phyloP scores from a whole-genome alignment of 2,888 invertebrate species.

The Cordilura impudica region DNA sequence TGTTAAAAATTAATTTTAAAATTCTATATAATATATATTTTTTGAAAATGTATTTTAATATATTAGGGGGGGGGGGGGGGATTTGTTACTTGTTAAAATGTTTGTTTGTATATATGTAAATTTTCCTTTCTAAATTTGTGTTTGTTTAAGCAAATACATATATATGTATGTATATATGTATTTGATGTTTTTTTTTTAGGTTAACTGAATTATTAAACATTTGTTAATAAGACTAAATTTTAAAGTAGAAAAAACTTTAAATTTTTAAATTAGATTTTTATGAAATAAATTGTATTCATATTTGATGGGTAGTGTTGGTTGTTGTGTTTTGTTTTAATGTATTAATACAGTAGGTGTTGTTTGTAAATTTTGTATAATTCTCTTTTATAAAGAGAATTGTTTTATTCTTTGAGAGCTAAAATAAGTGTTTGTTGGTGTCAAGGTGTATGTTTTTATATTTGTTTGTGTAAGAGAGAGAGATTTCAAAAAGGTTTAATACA shows the following conservation, averaged over 20 bases:
- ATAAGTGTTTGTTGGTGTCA: conserved; percentile 26
- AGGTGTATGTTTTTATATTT: conserved; percentile 21
- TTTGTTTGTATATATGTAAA: background rate
- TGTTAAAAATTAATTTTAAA: background rate
- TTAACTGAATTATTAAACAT: conserved; percentile 26
- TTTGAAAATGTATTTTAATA: background rate
- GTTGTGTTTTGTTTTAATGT: background rate
- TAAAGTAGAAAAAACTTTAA: conserved; percentile 47
- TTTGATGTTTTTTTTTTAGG: conserved; percentile 17
- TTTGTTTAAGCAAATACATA: background rate
- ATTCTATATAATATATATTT: too few relatives aligned
- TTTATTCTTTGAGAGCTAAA: conserved; percentile 23
- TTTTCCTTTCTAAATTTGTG: background rate
- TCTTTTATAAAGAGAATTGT: conserved; percentile 18
- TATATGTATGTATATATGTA: background rate
- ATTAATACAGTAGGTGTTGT: background rate
- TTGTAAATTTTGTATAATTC: conserved; percentile 19
- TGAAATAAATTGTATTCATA: conserved; percentile 51
- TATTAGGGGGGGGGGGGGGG: too few relatives aligned
- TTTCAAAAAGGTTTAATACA: conserved; percentile 11
- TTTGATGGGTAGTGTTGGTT: conserved; percentile 38
- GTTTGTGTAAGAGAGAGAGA: background rate
- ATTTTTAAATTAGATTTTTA: conserved; percentile 20
- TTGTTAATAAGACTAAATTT: conserved; percentile 43
- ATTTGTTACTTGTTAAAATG: background rate